Conservation (phyloP, 2,113 vertebrate species). For the Butorides virescens region DNA sequence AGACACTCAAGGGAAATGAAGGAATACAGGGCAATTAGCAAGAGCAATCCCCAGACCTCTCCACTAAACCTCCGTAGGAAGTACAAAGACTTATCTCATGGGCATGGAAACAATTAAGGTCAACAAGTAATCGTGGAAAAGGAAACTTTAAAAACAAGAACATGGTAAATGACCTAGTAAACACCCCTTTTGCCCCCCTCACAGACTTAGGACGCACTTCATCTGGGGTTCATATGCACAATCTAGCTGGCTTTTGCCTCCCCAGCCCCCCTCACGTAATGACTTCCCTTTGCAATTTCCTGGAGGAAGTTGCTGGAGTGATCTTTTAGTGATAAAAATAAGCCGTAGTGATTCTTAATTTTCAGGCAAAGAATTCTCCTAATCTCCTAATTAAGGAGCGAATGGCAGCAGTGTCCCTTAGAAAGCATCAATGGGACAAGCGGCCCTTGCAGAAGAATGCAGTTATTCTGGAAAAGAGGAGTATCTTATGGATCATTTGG, state of each 20-base stretch:
- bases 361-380: slow-evolving; percentile 62
- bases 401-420: slow-evolving; percentile 35
- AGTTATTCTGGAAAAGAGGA: background rate
- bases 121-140: slow-evolving; percentile 76
- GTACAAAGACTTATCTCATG: slow-evolving; percentile 66
- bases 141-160: slow-evolving; percentile 75
- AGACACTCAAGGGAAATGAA: slow-evolving; percentile 67
- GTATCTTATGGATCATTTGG: background rate
- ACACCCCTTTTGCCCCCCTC: slow-evolving; percentile 56
- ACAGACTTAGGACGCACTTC: slow-evolving; percentile 41
- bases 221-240: slow-evolving; percentile 75
- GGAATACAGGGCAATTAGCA: slow-evolving; percentile 74
- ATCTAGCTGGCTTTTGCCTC: slow-evolving; percentile 24
- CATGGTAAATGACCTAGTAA: slow-evolving; percentile 74
- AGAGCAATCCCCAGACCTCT: slow-evolving; percentile 58
- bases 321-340: slow-evolving; percentile 74
- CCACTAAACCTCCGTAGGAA: slow-evolving; percentile 61
- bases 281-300: slow-evolving; percentile 83
- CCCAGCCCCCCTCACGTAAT: slow-evolving; percentile 60
- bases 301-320: slow-evolving; percentile 72
- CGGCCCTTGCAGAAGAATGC: slow-evolving; percentile 11
- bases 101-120: slow-evolving; percentile 82
- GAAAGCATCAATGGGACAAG: slow-evolving; percentile 49
- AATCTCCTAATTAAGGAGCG: slow-evolving; percentile 58
- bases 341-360: slow-evolving; percentile 63